Evolutionary conservation across 2,113 vertebrate species (phyloP).

Genomic region (Cariama cristata): DNA sequence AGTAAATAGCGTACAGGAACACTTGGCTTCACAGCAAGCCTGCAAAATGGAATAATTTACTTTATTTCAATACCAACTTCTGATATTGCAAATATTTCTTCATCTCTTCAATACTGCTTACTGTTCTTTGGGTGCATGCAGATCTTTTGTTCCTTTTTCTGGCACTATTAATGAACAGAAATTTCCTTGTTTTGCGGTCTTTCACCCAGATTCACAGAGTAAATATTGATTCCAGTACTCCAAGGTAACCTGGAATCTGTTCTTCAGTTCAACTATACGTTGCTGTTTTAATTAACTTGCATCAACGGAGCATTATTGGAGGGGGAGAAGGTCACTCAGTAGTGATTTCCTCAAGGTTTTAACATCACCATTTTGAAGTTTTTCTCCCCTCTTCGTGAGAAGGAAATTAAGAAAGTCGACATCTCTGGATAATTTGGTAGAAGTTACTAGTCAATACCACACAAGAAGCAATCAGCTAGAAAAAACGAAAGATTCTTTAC

Average conservation of each 20-base stretch:
- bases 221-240: neutral
- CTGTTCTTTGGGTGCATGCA: neutral
- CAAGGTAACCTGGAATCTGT: neutral
- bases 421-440: neutral
- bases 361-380: neutral
- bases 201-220: neutral
- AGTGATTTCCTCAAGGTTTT: neutral
- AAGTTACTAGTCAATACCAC: neutral
- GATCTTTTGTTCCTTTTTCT: neutral
- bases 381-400: fast-evolving
- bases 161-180: neutral
- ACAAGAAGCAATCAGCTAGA: neutral
- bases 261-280: neutral
- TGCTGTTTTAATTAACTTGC: neutral
- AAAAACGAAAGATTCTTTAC: neutral
- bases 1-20: neutral
- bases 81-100: neutral
- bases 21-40: neutral
- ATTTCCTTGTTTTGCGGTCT: neutral
- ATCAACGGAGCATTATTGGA: neutral
- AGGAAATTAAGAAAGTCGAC: neutral
- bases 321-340: neutral
- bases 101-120: neutral
- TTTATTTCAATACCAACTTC: neutral
- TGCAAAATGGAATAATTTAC: neutral